Evolutionary conservation across 2,888 invertebrate genomes (phyloP).

Genomic region (Spicauda simplicius): DNA sequence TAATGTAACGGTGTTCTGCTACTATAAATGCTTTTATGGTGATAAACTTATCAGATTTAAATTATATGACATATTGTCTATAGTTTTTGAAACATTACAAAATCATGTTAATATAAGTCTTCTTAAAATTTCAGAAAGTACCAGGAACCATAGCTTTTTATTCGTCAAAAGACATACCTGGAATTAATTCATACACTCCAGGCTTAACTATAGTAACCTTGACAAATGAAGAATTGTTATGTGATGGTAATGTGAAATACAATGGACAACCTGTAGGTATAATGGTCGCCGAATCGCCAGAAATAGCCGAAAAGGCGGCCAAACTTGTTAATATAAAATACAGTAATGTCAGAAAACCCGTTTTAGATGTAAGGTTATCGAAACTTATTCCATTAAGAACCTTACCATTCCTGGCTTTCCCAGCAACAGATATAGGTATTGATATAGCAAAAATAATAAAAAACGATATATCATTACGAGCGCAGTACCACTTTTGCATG

Average conservation of each 20-base stretch:
- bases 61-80: no score
- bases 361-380: conserved; percentile 54
- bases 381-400: conserved; percentile 49
- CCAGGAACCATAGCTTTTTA: conserved; percentile 87
- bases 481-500: conserved; percentile 90
- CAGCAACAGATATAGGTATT: conserved; percentile 57
- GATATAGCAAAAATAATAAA: conserved; percentile 68
- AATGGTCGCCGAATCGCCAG: conserved; percentile 84
- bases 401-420: conserved; percentile 39
- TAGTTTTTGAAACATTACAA: neutral
- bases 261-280: conserved; percentile 62
- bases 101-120: neutral
- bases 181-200: conserved; percentile 85
- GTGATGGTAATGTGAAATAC: conserved; percentile 54
- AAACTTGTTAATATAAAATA: conserved; percentile 83
- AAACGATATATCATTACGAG: conserved; percentile 80
- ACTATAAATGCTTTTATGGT: no score
- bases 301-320: conserved; percentile 82
- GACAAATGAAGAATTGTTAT: conserved; percentile 71
- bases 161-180: conserved; percentile 87
- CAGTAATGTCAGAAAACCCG: conserved; percentile 60
- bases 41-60: no score
- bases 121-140: conserved; percentile 71
- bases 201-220: conserved; percentile 25
- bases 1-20: no score